Evolutionary conservation across 2,113 vertebrate genomes (phyloP).

Genomic region (Neopipo cinnamomea): DNA sequence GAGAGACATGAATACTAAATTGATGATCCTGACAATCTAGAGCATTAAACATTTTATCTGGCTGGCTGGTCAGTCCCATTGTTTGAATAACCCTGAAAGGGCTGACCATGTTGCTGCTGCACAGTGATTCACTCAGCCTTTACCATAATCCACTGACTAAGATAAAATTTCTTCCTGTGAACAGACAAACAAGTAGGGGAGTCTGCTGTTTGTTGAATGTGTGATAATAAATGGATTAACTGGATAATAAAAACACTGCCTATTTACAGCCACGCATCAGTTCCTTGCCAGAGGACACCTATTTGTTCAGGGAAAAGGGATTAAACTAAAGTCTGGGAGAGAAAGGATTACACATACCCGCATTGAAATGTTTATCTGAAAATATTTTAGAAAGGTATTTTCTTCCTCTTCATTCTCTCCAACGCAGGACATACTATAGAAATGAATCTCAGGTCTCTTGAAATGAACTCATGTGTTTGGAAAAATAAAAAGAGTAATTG

Average conservation of each 20-base stretch:
- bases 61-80: conserved; percentile 77
- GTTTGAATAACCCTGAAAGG: conserved; percentile 77
- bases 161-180: conserved; percentile 77
- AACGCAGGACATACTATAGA: neutral
- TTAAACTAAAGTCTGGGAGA: conserved; percentile 67
- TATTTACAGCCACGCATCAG: conserved; percentile 57
- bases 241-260: conserved; percentile 70
- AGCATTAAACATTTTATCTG: conserved; percentile 71
- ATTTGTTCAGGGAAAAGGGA: conserved; percentile 68
- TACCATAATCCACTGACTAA: conserved; percentile 75
- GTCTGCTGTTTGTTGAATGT: conserved; percentile 74
- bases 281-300: conserved; percentile 62
- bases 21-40: conserved; percentile 81
- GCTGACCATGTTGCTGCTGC: conserved; percentile 71
- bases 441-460: conserved; percentile 30
- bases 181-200: conserved; percentile 61
- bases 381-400: conserved; percentile 41
- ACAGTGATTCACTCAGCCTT: conserved; percentile 75
- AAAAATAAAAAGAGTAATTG: neutral
- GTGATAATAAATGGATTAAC: conserved; percentile 78
- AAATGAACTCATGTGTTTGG: conserved; percentile 9
- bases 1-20: conserved; percentile 62
- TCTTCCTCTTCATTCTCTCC: conserved; percentile 25
- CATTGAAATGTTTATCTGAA: conserved; percentile 63
- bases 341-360: conserved; percentile 54